These are phyloP conservation scores for Hippocampus comes DNA, from an alignment of 2,113 vertebrate genomes.

Conservation along the genomic window DNA sequence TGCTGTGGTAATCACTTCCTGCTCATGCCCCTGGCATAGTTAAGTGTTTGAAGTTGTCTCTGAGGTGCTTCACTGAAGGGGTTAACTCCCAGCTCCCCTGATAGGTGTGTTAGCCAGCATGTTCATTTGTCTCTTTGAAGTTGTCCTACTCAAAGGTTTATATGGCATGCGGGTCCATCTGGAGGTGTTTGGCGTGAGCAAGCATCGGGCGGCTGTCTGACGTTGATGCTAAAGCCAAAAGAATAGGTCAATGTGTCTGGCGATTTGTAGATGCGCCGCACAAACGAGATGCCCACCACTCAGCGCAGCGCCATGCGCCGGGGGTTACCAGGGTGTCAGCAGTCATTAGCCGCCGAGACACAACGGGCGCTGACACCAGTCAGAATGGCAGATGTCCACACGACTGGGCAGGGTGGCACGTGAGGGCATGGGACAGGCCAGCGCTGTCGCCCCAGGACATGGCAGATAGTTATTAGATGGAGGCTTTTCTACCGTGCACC, in stretches of 20 bases:
- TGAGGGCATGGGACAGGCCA: slow-evolving; percentile 54
- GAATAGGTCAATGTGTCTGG: slow-evolving; percentile 77
- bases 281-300: slow-evolving; percentile 64
- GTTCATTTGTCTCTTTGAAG: slow-evolving; percentile 66
- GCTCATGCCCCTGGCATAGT: slow-evolving; percentile 60
- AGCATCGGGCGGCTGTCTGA: slow-evolving; percentile 49
- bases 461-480: slow-evolving; percentile 53
- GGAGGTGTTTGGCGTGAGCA: slow-evolving; percentile 52
- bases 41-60: slow-evolving; percentile 68
- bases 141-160: slow-evolving; percentile 46
- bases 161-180: slow-evolving; percentile 52
- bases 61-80: slow-evolving; percentile 56
- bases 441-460: slow-evolving; percentile 57
- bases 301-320: slow-evolving; percentile 34
- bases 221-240: slow-evolving; percentile 72
- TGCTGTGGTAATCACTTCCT: slow-evolving; percentile 59
- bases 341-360: slow-evolving; percentile 57
- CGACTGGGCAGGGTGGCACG: slow-evolving; percentile 64
- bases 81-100: slow-evolving; percentile 59
- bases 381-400: slow-evolving; percentile 76
- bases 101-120: slow-evolving; percentile 33
- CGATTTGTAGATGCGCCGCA: slow-evolving; percentile 55
- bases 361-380: slow-evolving; percentile 65
- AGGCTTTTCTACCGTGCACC: slow-evolving; percentile 49
- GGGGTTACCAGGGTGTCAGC: slow-evolving; percentile 58